Conservation (phyloP, 2,113 vertebrate species). For the Anas platyrhynchos region DNA sequence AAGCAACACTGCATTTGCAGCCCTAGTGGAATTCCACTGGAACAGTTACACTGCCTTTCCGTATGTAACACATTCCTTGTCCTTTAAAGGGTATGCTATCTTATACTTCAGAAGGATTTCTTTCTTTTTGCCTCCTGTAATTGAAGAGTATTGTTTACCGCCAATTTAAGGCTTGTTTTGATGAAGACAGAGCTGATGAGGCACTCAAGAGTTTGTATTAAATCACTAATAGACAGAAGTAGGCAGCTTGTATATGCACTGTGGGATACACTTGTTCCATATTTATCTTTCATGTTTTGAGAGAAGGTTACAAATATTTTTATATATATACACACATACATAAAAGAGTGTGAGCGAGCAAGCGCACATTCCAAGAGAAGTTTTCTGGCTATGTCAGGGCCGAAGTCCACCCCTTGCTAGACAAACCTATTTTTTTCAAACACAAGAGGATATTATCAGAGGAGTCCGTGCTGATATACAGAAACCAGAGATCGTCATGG, state of each 20-base stretch:
- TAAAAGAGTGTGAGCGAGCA: slow-evolving; percentile 15
- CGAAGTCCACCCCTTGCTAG: slow-evolving; percentile 28
- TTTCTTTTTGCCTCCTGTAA: slow-evolving; percentile 35
- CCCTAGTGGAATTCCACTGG: slow-evolving; percentile 52
- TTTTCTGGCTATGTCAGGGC: slow-evolving; percentile 60
- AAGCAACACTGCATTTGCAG: slow-evolving; percentile 19
- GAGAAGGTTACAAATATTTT: slow-evolving; percentile 60
- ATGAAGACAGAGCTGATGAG: slow-evolving; percentile 37
- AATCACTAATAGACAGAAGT: slow-evolving; percentile 44
- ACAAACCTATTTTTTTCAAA: slow-evolving; percentile 55
- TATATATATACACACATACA: slow-evolving; percentile 37
- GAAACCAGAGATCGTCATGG: slow-evolving; percentile 73
- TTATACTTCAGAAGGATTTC: slow-evolving; percentile 46
- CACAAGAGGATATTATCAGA: slow-evolving; percentile 72
- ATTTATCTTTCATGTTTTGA: slow-evolving; percentile 46
- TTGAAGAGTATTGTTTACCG: slow-evolving; percentile 49
- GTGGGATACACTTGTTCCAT: slow-evolving; percentile 35
- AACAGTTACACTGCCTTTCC: slow-evolving; percentile 35
- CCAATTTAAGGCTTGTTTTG: slow-evolving; percentile 55
- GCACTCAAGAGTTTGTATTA: slow-evolving; percentile 47
- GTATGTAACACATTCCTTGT: slow-evolving; percentile 72
- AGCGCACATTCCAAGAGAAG: slow-evolving; percentile 49
- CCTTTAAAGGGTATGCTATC: slow-evolving; percentile 74
- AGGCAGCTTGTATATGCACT: slow-evolving; percentile 7
- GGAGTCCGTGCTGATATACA: slow-evolving; percentile 70